Conservation (phyloP, 2,113 vertebrate species). For the Azemiops feae region DNA sequence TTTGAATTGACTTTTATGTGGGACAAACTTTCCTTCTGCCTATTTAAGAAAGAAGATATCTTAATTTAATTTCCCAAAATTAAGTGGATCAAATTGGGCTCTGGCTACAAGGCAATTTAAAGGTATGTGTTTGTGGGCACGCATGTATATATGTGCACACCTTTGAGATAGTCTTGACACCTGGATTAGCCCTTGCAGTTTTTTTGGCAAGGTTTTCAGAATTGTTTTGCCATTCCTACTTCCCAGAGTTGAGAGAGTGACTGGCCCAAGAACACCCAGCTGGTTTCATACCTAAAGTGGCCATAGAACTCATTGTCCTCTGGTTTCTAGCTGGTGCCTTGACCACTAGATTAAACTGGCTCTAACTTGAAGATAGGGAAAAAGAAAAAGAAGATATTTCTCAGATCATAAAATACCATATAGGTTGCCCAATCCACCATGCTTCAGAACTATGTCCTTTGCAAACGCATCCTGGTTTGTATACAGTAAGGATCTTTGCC, state of each 20-base stretch:
- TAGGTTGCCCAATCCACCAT: not conserved
- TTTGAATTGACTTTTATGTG: not conserved
- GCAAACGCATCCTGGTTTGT: not conserved
- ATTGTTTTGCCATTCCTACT: not conserved
- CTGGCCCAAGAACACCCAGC: not conserved
- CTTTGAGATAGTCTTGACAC: not conserved
- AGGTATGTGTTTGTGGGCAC: not conserved
- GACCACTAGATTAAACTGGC: not conserved
- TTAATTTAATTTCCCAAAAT: not conserved
- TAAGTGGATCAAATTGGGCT: not conserved
- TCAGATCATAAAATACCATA: not conserved
- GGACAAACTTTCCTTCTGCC: not conserved
- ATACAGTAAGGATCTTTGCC: not conserved
- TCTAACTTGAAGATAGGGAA: not conserved
- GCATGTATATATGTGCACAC: not conserved
- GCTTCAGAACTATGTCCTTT: not conserved
- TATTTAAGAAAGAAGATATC: not conserved
- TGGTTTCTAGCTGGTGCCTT: not conserved
- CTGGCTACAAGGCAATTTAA: not conserved
- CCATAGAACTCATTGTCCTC: not conserved
- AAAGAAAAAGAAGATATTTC: not conserved
- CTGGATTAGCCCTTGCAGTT: not conserved
- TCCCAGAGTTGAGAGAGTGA: not conserved
- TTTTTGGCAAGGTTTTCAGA: not conserved
- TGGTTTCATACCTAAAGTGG: not conserved